Conservation (phyloP, 2,888 invertebrate genomes). For the Odontocolon sp. region DNA sequence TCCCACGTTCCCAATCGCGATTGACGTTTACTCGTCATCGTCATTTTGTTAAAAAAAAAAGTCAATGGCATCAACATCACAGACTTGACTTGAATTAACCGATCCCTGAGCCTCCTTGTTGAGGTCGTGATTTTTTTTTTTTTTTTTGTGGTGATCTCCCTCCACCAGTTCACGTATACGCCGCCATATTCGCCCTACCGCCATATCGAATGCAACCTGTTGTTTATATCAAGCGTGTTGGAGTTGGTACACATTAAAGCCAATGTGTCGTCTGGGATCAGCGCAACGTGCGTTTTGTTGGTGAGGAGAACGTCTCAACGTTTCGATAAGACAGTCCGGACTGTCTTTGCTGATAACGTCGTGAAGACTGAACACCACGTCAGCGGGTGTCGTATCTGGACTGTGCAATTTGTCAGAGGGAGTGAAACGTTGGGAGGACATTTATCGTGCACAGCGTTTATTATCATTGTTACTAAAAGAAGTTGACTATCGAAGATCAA, state of each 20-base stretch:
- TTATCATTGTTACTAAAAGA: too few species aligned
- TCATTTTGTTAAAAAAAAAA: background rate
- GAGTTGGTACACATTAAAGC: constrained; percentile 43
- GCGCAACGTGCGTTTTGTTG: background rate
- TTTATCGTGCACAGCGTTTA: too few species aligned
- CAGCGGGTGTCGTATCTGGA: too few species aligned
- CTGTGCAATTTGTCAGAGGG: too few species aligned
- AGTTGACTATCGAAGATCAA: too few species aligned
- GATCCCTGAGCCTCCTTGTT: background rate
- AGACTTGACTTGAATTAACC: constrained; percentile 20
- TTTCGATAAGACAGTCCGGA: background rate
- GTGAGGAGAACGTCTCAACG: background rate
- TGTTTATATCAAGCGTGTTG: constrained; percentile 70
- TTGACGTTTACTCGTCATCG: background rate
- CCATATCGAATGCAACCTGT: constrained; percentile 74
- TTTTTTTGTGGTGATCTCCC: background rate
- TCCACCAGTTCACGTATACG: background rate
- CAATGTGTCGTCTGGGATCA: background rate
- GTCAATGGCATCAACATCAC: constrained; percentile 4
- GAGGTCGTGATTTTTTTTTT: constrained; percentile 7
- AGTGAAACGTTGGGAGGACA: too few species aligned
- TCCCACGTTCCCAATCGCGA: background rate
- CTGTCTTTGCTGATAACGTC: background rate
- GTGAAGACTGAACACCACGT: background rate
- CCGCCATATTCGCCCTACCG: constrained; percentile 56